Evolutionary conservation across 2,113 vertebrate species (phyloP).

Genomic region (Cyanoramphus novaezelandiae): DNA sequence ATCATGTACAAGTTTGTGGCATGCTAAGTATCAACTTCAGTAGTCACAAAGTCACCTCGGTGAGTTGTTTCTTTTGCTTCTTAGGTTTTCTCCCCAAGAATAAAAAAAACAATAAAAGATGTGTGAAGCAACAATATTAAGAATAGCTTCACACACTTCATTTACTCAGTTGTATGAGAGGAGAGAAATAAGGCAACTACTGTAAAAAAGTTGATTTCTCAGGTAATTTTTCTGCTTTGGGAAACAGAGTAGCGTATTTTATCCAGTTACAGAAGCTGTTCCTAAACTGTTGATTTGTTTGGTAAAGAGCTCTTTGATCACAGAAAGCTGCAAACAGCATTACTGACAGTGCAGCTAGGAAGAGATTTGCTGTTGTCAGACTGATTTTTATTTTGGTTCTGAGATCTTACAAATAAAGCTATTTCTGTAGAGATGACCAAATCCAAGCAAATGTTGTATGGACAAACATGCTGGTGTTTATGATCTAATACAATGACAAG

Average conservation of each 20-base stretch:
- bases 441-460: background rate
- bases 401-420: background rate
- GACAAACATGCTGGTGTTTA: background rate
- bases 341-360: background rate
- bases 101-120: background rate
- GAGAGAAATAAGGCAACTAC: background rate
- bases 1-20: accelerated
- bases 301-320: background rate
- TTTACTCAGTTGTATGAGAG: background rate
- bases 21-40: background rate
- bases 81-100: background rate
- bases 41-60: background rate
- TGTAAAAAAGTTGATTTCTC: background rate
- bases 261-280: background rate
- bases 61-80: background rate
- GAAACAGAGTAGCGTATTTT: background rate
- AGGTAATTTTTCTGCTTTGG: background rate
- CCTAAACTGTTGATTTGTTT: background rate
- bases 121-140: background rate
- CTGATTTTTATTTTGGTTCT: background rate
- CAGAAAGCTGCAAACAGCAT: background rate
- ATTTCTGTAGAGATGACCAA: background rate
- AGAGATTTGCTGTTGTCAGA: background rate
- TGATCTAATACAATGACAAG: background rate
- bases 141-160: background rate